A percentile compares a stretch with the other conserved stretches of the same genome.
phyloP scores from a whole-genome alignment of 92 coral and sea anemone species.

The Porites lobata region DNA sequence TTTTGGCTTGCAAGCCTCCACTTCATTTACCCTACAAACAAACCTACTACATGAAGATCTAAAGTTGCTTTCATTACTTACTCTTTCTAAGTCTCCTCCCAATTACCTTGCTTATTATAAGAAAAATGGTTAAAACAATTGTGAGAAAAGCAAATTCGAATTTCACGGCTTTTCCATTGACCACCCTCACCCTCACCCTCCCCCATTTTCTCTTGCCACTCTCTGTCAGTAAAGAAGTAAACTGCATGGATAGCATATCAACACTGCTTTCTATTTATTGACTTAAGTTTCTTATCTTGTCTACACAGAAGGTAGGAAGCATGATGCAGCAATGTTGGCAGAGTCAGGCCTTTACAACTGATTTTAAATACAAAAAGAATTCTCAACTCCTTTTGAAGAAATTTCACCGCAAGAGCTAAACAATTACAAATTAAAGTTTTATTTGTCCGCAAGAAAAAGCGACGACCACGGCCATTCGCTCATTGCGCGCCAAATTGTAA shows the following conservation, averaged over 20 bases:
- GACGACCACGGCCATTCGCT: too few relatives aligned
- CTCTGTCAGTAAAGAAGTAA: slow-evolving; percentile 36
- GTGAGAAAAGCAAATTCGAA: background rate
- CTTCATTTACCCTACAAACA: too few relatives aligned
- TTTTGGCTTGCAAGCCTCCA: too few relatives aligned
- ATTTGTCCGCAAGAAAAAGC: too few relatives aligned
- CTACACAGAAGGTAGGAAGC: background rate
- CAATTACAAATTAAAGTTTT: too few relatives aligned
- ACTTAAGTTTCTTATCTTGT: slow-evolving; percentile 24
- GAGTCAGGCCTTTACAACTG: slow-evolving; percentile 29
- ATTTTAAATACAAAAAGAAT: too few relatives aligned
- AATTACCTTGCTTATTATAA: slow-evolving; percentile 34
- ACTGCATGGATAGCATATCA: slow-evolving; percentile 7
- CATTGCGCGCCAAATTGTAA: too few relatives aligned
- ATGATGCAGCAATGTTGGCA: slow-evolving; percentile 41
- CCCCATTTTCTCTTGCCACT: slow-evolving; percentile 44
- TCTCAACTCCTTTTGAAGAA: too few relatives aligned
- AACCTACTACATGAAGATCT: too few relatives aligned
- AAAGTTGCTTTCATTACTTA: too few relatives aligned
- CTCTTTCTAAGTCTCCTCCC: too few relatives aligned
- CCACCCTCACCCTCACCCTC: slow-evolving; percentile 20
- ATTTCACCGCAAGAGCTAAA: too few relatives aligned
- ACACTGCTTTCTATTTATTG: slow-evolving; percentile 30
- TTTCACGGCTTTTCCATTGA: slow-evolving; percentile 17
- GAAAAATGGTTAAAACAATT: slow-evolving; percentile 20